Evolutionary conservation across 2,888 invertebrate genomes (phyloP).

Genomic region (Steromphala cineraria): DNA sequence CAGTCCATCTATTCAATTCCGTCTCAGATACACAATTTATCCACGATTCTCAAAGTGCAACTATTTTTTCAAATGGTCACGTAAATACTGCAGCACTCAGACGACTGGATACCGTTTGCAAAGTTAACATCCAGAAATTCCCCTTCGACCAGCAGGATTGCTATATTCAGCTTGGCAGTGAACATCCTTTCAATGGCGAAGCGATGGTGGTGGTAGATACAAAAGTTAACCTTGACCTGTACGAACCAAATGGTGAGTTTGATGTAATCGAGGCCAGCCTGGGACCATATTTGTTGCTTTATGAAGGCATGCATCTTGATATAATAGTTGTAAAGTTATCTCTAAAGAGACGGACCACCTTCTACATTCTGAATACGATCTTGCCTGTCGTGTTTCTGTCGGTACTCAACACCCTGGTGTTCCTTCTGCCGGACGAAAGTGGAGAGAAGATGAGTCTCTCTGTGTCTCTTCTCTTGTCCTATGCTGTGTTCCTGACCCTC

Average conservation of each 20-base stretch:
- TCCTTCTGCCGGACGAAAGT: conserved; percentile 1
- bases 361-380: conserved; percentile 11
- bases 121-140: neutral
- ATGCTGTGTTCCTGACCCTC: neutral
- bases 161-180: neutral
- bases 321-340: neutral
- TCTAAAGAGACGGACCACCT: neutral
- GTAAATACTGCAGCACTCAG: neutral
- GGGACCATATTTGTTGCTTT: too few species aligned
- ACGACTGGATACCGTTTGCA: neutral
- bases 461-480: neutral
- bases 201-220: neutral
- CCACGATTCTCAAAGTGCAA: neutral
- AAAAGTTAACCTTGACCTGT: neutral
- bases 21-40: neutral
- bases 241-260: neutral
- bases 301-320: neutral
- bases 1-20: neutral
- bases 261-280: neutral
- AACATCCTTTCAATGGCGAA: neutral
- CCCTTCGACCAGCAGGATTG: neutral
- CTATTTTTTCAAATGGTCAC: neutral
- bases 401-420: conserved; percentile 1
- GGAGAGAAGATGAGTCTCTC: conserved; percentile 2
- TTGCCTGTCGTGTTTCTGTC: conserved; percentile 9